A percentile compares a stretch with the other conserved stretches of the same genome.
These are phyloP conservation scores for Micromussa lordhowensis DNA, from an alignment of 92 coral and sea anemone genomes.

Conservation along the genomic window DNA sequence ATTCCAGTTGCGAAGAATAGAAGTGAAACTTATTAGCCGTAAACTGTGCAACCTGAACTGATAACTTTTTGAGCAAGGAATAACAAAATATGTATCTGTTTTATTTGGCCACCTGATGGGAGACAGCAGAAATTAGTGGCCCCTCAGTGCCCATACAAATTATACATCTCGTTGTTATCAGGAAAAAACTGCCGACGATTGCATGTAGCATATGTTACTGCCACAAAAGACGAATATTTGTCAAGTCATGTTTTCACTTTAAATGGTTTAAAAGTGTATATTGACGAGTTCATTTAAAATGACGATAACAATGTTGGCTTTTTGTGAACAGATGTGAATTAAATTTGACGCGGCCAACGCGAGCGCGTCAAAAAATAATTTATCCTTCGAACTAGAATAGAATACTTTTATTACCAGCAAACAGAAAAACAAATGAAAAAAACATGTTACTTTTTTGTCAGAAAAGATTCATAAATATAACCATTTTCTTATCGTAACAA, in stretches of 20 bases:
- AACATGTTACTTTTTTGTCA: not conserved
- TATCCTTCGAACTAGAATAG: not conserved
- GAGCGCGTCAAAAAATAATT: not conserved
- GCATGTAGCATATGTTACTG: not conserved
- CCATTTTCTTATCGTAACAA: not conserved
- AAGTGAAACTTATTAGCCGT: not conserved
- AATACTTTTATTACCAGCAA: not conserved
- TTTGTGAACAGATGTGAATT: not conserved
- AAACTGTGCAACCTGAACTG: not conserved
- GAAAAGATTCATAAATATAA: not conserved
- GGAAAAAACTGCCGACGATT: not conserved
- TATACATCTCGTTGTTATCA: not conserved
- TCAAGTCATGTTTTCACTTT: not conserved
- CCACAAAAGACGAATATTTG: not conserved
- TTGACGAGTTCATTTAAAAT: not conserved
- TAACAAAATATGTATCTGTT: not conserved
- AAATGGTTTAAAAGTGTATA: not conserved
- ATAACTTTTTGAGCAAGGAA: not conserved
- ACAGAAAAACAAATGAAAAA: not conserved
- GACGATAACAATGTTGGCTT: not conserved
- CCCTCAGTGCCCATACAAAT: not conserved
- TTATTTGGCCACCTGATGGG: not conserved
- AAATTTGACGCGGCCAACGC: not conserved
- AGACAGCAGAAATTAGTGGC: not conserved
- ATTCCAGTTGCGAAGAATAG: not conserved